Evolutionary conservation across 2,888 invertebrate species (phyloP).

Genomic region (Steromphala cineraria): DNA sequence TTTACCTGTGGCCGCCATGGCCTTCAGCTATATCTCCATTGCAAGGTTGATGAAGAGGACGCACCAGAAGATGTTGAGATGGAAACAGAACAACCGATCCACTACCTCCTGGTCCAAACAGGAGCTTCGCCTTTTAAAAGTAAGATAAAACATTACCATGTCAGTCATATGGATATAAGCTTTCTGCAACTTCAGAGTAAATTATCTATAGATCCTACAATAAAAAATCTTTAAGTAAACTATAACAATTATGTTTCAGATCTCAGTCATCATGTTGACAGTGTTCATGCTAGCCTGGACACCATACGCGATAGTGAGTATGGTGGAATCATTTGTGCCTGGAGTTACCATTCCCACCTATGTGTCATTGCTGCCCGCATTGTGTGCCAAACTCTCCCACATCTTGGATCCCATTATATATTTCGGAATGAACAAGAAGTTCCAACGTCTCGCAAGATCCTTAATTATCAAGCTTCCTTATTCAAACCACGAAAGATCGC

Average conservation of each 20-base stretch:
- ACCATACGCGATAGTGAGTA: slow-evolving; percentile 48
- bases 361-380: slow-evolving; percentile 31
- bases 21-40: slow-evolving; percentile 36
- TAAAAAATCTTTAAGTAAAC: too few relatives aligned
- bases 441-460: slow-evolving; percentile 25
- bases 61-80: slow-evolving; percentile 5
- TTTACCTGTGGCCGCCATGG: slow-evolving; percentile 33
- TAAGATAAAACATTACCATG: neutral
- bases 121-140: slow-evolving; percentile 11
- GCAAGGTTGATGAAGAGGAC: neutral
- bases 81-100: neutral
- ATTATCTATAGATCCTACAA: too few relatives aligned
- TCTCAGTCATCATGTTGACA: slow-evolving; percentile 43
- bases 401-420: slow-evolving; percentile 39
- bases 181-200: too few relatives aligned
- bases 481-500: too few relatives aligned
- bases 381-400: slow-evolving; percentile 42
- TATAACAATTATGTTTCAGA: slow-evolving; percentile 22
- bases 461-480: neutral
- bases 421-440: slow-evolving; percentile 38
- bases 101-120: neutral
- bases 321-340: slow-evolving; percentile 32
- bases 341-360: slow-evolving; percentile 21
- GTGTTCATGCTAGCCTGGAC: slow-evolving; percentile 47
- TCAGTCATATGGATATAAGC: too few relatives aligned